A percentile compares a stretch with the other conserved stretches of the same genome.
Evolutionary conservation across 1,140 invertebrate species (phyloP).

Genomic region (Theocolax elegans): DNA sequence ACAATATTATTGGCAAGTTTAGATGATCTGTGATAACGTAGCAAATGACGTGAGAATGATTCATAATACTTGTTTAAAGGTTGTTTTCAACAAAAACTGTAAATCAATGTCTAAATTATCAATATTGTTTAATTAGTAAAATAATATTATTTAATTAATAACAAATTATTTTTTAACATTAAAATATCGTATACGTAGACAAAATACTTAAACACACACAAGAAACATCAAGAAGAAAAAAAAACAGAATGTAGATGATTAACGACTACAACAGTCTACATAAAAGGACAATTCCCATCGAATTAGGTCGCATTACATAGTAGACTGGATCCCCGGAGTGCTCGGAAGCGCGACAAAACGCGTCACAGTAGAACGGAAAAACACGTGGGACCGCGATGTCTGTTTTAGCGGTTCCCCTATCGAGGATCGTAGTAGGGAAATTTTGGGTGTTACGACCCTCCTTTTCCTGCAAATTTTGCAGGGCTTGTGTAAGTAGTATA

Average conservation of each 20-base stretch:
- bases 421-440: slow-evolving; percentile 15
- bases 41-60: too few relatives aligned
- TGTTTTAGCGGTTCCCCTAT: background rate
- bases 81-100: too few relatives aligned
- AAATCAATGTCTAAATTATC: too few relatives aligned
- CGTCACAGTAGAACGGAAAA: slow-evolving; percentile 39
- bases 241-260: slow-evolving; percentile 19
- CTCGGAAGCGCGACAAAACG: background rate
- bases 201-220: background rate
- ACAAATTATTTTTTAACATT: too few relatives aligned
- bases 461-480: too few relatives aligned
- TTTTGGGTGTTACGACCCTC: slow-evolving; percentile 43
- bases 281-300: slow-evolving; percentile 28
- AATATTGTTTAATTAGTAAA: too few relatives aligned
- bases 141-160: too few relatives aligned
- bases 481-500: too few relatives aligned
- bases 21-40: too few relatives aligned
- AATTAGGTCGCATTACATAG: slow-evolving; percentile 32
- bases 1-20: too few relatives aligned
- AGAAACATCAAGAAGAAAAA: background rate
- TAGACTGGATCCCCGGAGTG: background rate
- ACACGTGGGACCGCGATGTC: slow-evolving; percentile 43
- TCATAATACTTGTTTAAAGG: too few relatives aligned
- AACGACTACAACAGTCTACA: slow-evolving; percentile 2
- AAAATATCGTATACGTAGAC: too few relatives aligned